phyloP scores from a whole-genome alignment of 2,113 vertebrate genomes.

The Eira barbara region DNA sequence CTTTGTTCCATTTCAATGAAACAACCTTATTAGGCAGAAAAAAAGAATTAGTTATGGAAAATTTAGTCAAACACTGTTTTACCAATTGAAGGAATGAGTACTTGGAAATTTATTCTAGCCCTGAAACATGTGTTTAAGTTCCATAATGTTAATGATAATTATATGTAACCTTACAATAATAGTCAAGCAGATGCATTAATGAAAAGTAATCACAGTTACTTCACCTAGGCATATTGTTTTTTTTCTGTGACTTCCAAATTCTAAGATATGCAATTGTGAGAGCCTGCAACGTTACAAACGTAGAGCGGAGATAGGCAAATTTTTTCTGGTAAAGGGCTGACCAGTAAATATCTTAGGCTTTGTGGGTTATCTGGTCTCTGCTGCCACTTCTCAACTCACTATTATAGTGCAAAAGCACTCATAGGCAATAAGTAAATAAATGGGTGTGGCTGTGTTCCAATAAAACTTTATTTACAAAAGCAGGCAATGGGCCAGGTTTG shows the following conservation, averaged over 20 bases:
- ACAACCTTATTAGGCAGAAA: conserved; percentile 3
- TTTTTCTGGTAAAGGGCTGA: not conserved
- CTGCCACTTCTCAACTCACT: not conserved
- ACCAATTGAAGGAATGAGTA: conserved; percentile 23
- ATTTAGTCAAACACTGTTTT: conserved; percentile 34
- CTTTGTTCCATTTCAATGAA: conserved; percentile 45
- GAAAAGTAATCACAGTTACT: conserved; percentile 19
- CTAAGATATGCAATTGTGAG: not conserved
- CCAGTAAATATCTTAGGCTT: not conserved
- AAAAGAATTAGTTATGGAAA: conserved; percentile 28
- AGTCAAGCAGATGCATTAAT: conserved; percentile 1
- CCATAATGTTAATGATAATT: conserved; percentile 33
- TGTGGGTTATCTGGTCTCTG: not conserved
- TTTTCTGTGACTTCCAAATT: not conserved
- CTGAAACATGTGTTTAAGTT: conserved; percentile 29
- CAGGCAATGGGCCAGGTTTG: not conserved
- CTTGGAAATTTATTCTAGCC: not conserved
- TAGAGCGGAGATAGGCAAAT: not conserved
- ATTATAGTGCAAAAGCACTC: not conserved
- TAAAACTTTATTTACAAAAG: conserved; percentile 4
- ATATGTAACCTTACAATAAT: conserved; percentile 16
- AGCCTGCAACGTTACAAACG: not conserved
- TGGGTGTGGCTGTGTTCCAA: not conserved
- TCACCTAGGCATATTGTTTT: not conserved
- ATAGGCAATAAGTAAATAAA: not conserved